A percentile compares a stretch with the other conserved stretches of the same genome.
Evolutionary conservation across 2,113 vertebrate genomes (phyloP).

Genomic region (Felis catus): DNA sequence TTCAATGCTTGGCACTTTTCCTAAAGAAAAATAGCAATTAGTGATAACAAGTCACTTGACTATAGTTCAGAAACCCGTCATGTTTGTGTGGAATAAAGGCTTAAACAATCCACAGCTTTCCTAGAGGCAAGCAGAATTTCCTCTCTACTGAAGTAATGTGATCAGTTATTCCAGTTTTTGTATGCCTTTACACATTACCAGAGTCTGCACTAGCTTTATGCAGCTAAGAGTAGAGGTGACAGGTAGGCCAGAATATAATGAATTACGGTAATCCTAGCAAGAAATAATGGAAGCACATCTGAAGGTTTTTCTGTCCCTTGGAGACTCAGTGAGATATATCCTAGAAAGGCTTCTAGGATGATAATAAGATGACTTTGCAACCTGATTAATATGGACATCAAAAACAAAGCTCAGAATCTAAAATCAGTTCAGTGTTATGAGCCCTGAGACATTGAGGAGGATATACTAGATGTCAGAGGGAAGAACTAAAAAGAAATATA

Average conservation of each 20-base stretch:
- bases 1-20: slow-evolving; percentile 25
- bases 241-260: slow-evolving; percentile 80
- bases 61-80: slow-evolving; percentile 30
- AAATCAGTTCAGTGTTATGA: slow-evolving; percentile 54
- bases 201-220: slow-evolving; percentile 73
- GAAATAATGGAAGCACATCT: slow-evolving; percentile 73
- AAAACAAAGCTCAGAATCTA: slow-evolving; percentile 72
- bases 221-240: slow-evolving; percentile 79
- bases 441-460: slow-evolving; percentile 48
- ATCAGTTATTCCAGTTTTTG: slow-evolving; percentile 76
- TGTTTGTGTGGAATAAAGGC: slow-evolving; percentile 61
- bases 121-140: slow-evolving; percentile 61
- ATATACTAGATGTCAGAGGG: slow-evolving; percentile 39
- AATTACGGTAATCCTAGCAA: slow-evolving; percentile 79
- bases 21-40: slow-evolving; percentile 66
- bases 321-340: slow-evolving; percentile 65
- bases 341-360: slow-evolving; percentile 73
- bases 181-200: slow-evolving; percentile 74
- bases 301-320: slow-evolving; percentile 65
- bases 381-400: slow-evolving; percentile 76
- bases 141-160: slow-evolving; percentile 72
- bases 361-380: slow-evolving; percentile 77
- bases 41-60: slow-evolving; percentile 57
- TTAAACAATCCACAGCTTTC: slow-evolving; percentile 68
- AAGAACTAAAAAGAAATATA: slow-evolving; percentile 65